Evolutionary conservation across 2,888 invertebrate species (phyloP).

Genomic region (Calameuta idolon): DNA sequence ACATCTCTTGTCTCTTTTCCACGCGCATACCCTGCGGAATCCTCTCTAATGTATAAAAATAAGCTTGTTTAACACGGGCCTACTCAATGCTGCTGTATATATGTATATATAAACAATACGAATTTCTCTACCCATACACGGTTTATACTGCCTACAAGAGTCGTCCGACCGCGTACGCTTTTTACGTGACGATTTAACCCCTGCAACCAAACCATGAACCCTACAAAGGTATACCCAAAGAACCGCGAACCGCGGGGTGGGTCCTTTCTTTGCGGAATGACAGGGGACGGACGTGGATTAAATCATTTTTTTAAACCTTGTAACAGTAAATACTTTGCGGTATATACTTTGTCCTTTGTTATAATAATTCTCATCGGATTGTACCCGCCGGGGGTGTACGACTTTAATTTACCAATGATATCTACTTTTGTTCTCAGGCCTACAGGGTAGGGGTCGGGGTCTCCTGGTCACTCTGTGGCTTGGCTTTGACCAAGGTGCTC

Average conservation of each 20-base stretch:
- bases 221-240: not conserved
- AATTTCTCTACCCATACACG: not conserved
- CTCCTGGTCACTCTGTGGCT: not conserved
- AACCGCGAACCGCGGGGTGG: not conserved
- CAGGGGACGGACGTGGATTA: not conserved
- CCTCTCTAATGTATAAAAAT: conserved; percentile 46
- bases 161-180: conserved; percentile 20
- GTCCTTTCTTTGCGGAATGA: not conserved
- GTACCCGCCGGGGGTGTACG: not conserved
- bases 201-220: not conserved
- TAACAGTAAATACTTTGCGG: not conserved
- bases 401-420: not conserved
- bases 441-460: not conserved
- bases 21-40: conserved; percentile 11
- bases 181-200: conserved; percentile 36
- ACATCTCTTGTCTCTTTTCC: not conserved
- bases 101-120: not conserved
- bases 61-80: conserved; percentile 37
- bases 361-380: not conserved
- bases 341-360: not conserved
- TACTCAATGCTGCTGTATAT: not conserved
- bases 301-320: not conserved
- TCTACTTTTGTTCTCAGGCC: not conserved
- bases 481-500: not conserved
- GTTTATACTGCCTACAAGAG: conserved; percentile 7